These are phyloP conservation scores for Hydriomena furcata DNA, from an alignment of 2,888 invertebrate species.

Conservation along the genomic window DNA sequence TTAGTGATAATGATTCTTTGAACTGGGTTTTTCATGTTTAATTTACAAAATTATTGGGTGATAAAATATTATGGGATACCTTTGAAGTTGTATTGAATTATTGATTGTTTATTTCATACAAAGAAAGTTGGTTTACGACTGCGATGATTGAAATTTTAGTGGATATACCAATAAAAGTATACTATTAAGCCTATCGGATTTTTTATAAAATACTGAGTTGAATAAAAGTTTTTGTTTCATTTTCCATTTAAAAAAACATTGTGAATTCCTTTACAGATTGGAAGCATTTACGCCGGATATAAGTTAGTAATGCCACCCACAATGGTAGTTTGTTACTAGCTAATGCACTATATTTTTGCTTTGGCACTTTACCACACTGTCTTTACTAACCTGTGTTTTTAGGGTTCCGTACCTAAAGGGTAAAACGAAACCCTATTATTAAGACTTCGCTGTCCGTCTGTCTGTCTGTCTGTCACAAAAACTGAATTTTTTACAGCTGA, in stretches of 20 bases:
- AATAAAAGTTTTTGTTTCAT: not conserved
- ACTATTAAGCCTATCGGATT: not conserved
- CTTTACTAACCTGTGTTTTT: constrained; percentile 2
- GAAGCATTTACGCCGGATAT: too few species aligned
- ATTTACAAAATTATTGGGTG: constrained; percentile 31
- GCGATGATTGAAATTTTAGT: constrained; percentile 33
- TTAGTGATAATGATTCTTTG: constrained; percentile 36
- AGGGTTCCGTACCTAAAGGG: too few species aligned
- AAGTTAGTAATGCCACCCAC: too few species aligned
- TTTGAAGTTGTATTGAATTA: constrained; percentile 36
- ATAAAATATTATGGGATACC: constrained; percentile 35
- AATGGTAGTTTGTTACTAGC: too few species aligned
- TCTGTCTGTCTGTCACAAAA: too few species aligned
- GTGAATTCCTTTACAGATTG: too few species aligned
- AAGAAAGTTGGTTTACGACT: constrained; percentile 33
- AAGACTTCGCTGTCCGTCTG: too few species aligned
- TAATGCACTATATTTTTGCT: too few species aligned
- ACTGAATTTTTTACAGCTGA: too few species aligned
- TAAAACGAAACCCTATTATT: too few species aligned
- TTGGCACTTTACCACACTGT: too few species aligned
- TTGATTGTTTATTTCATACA: constrained; percentile 34
- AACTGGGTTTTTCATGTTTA: constrained; percentile 35
- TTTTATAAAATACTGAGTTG: not conserved
- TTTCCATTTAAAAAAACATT: not conserved
- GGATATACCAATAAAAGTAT: constrained; percentile 16